Conservation (phyloP, 2,113 vertebrate genomes). For the Hemiprocne comata region DNA sequence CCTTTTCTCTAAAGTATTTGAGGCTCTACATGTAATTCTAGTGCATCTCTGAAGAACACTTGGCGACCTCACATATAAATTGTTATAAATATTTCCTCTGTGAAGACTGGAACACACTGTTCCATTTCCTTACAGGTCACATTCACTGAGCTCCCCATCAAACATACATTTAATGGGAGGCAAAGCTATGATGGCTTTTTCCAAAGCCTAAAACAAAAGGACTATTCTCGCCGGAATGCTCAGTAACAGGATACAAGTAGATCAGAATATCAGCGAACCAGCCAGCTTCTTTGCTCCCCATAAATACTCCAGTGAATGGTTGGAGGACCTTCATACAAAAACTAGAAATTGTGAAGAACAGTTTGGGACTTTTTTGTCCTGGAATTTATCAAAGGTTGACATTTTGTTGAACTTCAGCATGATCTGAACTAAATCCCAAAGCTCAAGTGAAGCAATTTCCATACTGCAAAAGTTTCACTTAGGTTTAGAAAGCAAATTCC, state of each 20-base stretch:
- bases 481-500: background rate
- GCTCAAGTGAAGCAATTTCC: background rate
- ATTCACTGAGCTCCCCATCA: background rate
- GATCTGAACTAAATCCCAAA: background rate
- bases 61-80: background rate
- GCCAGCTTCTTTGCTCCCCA: background rate
- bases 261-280: background rate
- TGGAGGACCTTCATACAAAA: background rate
- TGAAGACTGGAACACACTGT: background rate
- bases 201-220: slow-evolving; percentile 26
- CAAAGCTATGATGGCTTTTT: background rate
- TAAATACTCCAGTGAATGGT: background rate
- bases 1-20: background rate
- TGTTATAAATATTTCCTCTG: slow-evolving; percentile 27
- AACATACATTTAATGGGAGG: background rate
- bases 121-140: slow-evolving; percentile 14
- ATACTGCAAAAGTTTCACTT: background rate
- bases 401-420: background rate
- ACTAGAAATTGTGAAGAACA: background rate
- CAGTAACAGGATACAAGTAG: background rate
- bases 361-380: background rate
- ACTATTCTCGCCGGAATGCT: background rate
- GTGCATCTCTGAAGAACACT: background rate
- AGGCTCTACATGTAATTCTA: slow-evolving; percentile 14
- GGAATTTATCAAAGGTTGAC: background rate